phyloP scores from a whole-genome alignment of 2,113 vertebrate species.

The Pimephales promelas region DNA sequence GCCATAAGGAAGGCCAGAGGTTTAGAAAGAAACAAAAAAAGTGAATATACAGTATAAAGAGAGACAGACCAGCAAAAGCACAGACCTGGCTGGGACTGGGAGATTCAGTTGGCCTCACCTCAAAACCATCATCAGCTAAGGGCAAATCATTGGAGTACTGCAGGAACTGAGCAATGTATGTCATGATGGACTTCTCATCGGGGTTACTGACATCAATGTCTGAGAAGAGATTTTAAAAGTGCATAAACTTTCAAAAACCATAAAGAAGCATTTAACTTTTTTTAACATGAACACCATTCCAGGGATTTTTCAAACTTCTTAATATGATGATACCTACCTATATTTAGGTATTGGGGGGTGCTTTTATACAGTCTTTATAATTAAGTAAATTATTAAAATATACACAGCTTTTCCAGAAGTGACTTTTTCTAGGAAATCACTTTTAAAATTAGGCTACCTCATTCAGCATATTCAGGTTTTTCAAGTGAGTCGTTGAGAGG shows the following conservation, averaged over 20 bases:
- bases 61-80: background rate
- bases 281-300: background rate
- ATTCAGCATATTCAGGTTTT: background rate
- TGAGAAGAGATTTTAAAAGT: constrained; percentile 56
- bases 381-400: no score
- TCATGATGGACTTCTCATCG: constrained; percentile 95
- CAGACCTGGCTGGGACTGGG: background rate
- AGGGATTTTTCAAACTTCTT: no score
- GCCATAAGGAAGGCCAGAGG: background rate
- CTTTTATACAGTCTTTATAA: no score
- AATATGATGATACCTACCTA: no score
- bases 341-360: no score
- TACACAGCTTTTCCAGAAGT: background rate
- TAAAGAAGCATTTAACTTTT: background rate
- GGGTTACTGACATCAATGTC: constrained; percentile 86
- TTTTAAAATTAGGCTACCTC: background rate
- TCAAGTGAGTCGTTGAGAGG: background rate
- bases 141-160: constrained; percentile 81
- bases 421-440: background rate
- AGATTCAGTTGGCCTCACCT: constrained; percentile 71
- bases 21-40: background rate
- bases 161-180: constrained; percentile 90
- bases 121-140: constrained; percentile 65
- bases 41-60: background rate
- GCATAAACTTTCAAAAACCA: background rate